phyloP scores from a whole-genome alignment of 2,797 vertebrate genomes.

The Scomberomorus guttatus region DNA sequence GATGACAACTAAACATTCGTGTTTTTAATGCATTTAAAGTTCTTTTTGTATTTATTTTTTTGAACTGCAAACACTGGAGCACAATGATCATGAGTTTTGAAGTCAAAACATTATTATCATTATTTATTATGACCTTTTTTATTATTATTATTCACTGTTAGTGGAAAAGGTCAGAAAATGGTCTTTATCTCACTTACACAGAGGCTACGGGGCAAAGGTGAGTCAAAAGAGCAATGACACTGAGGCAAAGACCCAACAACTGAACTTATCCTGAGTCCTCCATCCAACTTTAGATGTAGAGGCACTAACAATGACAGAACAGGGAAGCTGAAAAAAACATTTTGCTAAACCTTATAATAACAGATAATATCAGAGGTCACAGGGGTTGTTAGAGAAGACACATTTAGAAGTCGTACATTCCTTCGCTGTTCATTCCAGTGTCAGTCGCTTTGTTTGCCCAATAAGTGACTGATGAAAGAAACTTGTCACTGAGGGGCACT shows the following conservation, averaged over 20 bases:
- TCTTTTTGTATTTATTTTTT: background rate
- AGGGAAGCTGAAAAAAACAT: background rate
- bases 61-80: background rate
- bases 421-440: slow-evolving; percentile 20
- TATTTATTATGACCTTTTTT: too few relatives aligned
- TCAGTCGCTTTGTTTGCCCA: slow-evolving; percentile 30
- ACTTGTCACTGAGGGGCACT: slow-evolving; percentile 43
- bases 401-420: slow-evolving; percentile 7
- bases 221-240: slow-evolving; percentile 16
- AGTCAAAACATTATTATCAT: background rate
- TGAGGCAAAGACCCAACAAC: background rate
- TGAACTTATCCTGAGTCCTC: background rate
- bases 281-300: background rate
- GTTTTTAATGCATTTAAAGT: background rate
- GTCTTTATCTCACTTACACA: background rate
- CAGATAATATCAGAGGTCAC: slow-evolving; percentile 18
- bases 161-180: background rate
- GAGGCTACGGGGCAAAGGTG: background rate
- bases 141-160: background rate
- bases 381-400: background rate
- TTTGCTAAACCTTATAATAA: slow-evolving; percentile 2
- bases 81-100: background rate
- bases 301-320: background rate
- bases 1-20: background rate
- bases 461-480: slow-evolving; percentile 56